Evolutionary conservation across 2,113 vertebrate species (phyloP), one percentile per base, ranked within the genome.

Genomic region (Lophius piscatorius): DNA sequence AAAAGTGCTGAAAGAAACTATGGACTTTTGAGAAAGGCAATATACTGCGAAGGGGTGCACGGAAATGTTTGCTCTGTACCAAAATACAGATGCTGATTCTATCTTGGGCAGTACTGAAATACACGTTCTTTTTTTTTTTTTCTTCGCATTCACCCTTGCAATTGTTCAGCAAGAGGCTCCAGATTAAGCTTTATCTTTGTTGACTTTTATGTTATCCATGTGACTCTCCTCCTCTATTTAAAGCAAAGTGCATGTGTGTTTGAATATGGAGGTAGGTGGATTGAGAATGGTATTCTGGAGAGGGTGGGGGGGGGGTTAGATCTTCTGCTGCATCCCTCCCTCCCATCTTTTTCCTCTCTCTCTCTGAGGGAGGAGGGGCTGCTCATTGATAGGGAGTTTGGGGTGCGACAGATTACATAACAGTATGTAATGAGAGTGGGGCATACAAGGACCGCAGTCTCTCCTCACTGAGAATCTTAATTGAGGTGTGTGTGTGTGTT

Each of bases 331-430:
- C 79, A 69, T 62, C 57, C 59, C 57, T 51, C 64, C 61, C 24
- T 31, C 47, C 46, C 18, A 6, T 18, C 5, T 26, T 42, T 5
- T 3, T 1, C 17, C 45, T 16, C 67, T 1, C 13, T 39, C 14
- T 14, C 39, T 47, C 31, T 18, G 55, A 21, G 46, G 63, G 51
- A 24, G 78, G 74, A 76, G 58, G 76, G 67, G 56, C 80, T 66
- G 50, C 58, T 80, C 42, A 68, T 79, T 83, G 80, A 79, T 75
- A 70, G 79, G 69, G 61, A 75, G 70, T 62, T 77, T 76, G 31
- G 76, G 73, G 74, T 88, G 84, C 79, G 74, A 88, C 85, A 85
- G 85, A 89, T 89, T 89, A 86, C 76, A 85, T 89, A 89, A 85
- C 42, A 0, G 70, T 62, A 52, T 24, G 52, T 82, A 79, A 81